A percentile compares a stretch with the other conserved stretches of the same genome.
Conservation (phyloP, 2,113 vertebrate species). For the Dinomys branickii region DNA sequence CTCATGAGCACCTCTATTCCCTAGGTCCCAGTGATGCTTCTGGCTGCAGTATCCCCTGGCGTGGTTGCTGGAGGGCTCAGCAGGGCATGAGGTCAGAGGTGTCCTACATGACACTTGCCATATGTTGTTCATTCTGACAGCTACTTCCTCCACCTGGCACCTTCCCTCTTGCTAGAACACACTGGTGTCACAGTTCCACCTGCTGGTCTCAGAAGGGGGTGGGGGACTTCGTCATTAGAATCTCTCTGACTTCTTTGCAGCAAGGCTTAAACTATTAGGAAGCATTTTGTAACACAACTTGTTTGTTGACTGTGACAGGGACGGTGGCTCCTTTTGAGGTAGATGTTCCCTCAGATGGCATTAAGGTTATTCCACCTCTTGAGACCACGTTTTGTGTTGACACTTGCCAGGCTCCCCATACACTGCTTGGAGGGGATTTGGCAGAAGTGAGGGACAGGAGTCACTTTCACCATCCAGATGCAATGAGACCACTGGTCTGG, state of each 20-base stretch:
- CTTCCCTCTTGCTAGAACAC: not conserved
- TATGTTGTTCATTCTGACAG: not conserved
- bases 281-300: not conserved
- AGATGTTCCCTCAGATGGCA: not conserved
- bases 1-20: rapidly evolving
- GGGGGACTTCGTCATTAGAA: not conserved
- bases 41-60: not conserved
- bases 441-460: not conserved
- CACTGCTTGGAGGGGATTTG: not conserved
- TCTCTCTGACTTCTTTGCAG: not conserved
- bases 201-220: not conserved
- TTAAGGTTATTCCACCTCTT: rapidly evolving
- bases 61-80: not conserved
- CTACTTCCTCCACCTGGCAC: not conserved
- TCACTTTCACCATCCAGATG: not conserved
- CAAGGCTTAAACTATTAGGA: not conserved
- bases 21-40: rapidly evolving
- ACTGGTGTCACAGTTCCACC: rapidly evolving
- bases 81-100: not conserved
- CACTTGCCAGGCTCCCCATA: rapidly evolving
- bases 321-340: not conserved
- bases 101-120: rapidly evolving
- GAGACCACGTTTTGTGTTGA: rapidly evolving
- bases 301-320: not conserved
- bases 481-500: rapidly evolving